Conservation (phyloP, 2,797 vertebrate genomes). For the Anableps anableps region DNA sequence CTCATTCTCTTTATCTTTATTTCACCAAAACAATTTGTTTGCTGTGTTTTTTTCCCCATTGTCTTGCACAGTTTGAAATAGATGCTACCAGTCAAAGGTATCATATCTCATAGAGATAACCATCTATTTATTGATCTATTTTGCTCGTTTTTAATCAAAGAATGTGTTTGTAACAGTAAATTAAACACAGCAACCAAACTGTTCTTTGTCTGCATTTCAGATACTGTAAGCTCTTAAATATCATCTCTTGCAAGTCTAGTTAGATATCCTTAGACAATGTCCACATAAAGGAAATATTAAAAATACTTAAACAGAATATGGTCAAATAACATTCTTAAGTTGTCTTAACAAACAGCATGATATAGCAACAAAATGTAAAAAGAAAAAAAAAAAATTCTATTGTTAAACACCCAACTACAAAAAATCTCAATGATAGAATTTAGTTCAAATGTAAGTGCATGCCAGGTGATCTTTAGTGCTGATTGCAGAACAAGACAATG, state of each 20-base stretch:
- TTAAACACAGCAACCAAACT: constrained; percentile 1
- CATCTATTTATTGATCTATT: constrained; percentile 10
- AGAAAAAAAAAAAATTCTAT: constrained; percentile 6
- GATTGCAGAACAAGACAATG: not conserved
- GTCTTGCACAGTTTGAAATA: constrained; percentile 9
- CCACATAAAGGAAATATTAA: not conserved
- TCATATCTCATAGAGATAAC: constrained; percentile 4
- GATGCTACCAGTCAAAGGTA: not conserved
- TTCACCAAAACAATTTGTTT: not conserved
- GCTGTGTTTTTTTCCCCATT: not conserved
- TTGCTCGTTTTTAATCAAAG: constrained; percentile 5
- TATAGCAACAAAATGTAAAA: not conserved
- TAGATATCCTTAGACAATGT: not conserved
- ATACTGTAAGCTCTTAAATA: constrained; percentile 37
- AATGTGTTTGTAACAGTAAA: constrained; percentile 2
- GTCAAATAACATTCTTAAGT: not conserved
- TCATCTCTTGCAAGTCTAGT: constrained; percentile 12
- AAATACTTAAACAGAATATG: not conserved
- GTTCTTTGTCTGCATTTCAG: constrained; percentile 13
- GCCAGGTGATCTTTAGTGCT: not conserved
- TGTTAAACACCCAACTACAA: not conserved
- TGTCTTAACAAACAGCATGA: not conserved
- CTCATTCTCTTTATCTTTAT: not conserved
- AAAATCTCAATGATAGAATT: not conserved
- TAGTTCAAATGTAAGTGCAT: not conserved